Evolutionary conservation across 2,888 invertebrate genomes (phyloP).

Genomic region (Ectropis crepuscularia): DNA sequence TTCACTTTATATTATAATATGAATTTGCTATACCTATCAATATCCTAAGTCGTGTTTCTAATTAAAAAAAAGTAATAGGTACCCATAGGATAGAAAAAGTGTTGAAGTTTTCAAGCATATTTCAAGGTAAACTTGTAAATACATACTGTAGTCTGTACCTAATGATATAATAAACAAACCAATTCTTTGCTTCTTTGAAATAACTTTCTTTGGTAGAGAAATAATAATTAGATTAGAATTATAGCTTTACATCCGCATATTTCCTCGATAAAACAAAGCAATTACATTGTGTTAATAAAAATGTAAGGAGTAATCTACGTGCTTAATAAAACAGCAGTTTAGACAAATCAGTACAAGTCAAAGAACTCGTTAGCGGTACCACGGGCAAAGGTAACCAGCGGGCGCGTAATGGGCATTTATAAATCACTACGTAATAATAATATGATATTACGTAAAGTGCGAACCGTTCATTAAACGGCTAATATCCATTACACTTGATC

Average conservation of each 20-base stretch:
- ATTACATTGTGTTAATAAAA: conserved; percentile 9
- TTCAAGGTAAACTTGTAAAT: not conserved
- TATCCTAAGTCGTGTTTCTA: no score
- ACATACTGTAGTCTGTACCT: not conserved
- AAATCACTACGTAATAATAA: conserved; percentile 32
- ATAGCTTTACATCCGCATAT: no score
- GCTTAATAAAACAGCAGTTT: conserved; percentile 3
- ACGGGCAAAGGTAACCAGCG: conserved; percentile 17
- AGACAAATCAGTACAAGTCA: conserved; percentile 20
- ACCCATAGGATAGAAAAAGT: no score
- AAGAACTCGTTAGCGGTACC: conserved; percentile 27
- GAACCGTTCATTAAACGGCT: conserved; percentile 30
- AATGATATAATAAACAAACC: no score
- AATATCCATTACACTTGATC: conserved; percentile 33
- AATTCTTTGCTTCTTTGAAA: not conserved
- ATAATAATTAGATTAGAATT: no score
- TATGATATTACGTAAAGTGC: conserved; percentile 24
- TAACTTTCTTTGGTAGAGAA: not conserved
- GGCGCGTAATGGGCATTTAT: conserved; percentile 22
- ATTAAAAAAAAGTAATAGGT: no score
- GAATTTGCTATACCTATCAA: not conserved
- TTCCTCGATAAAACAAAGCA: not conserved
- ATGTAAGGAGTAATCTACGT: conserved; percentile 2
- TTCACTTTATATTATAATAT: not conserved
- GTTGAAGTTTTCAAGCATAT: not conserved